Percentiles rank a stretch among this genome's conserved stretches.
Evolutionary conservation across 2,113 vertebrate genomes (phyloP).

Genomic region (Halichoerus grypus): DNA sequence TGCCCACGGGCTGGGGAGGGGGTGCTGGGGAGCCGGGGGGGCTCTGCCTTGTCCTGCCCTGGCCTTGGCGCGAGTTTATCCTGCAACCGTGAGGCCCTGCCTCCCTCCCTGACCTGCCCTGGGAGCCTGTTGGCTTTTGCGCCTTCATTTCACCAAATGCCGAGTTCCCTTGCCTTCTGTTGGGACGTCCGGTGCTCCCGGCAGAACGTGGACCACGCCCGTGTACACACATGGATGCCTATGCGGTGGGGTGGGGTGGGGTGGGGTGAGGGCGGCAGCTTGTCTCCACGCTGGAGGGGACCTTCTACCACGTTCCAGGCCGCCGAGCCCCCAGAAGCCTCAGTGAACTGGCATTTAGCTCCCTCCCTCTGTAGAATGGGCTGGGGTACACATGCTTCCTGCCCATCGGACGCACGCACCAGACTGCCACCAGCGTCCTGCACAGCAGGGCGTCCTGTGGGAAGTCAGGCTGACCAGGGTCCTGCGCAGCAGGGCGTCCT

Average conservation of each 20-base stretch:
- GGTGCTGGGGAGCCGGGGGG: background rate
- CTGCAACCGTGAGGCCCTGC: fast-evolving
- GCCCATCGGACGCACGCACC: fast-evolving
- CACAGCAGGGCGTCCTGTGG: fast-evolving
- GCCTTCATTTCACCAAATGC: fast-evolving
- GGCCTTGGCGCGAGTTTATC: background rate
- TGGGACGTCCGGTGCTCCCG: fast-evolving
- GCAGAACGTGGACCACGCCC: background rate
- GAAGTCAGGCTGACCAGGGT: fast-evolving
- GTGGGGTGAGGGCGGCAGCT: background rate
- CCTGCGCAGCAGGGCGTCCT: fast-evolving
- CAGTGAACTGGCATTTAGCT: background rate
- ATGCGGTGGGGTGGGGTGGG: background rate
- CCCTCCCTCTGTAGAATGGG: background rate
- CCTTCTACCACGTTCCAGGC: fast-evolving
- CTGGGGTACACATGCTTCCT: fast-evolving
- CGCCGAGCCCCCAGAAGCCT: fast-evolving
- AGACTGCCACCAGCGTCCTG: fast-evolving
- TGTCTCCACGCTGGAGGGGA: no score
- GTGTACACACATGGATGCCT: fast-evolving
- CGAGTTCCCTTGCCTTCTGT: fast-evolving
- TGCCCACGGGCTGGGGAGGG: background rate
- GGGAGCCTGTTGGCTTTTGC: background rate
- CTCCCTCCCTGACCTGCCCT: background rate
- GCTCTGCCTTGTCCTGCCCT: background rate